These are phyloP conservation scores for Acromyrmex heyeri DNA, from an alignment of 1,140 invertebrate genomes.

Conservation along the genomic window DNA sequence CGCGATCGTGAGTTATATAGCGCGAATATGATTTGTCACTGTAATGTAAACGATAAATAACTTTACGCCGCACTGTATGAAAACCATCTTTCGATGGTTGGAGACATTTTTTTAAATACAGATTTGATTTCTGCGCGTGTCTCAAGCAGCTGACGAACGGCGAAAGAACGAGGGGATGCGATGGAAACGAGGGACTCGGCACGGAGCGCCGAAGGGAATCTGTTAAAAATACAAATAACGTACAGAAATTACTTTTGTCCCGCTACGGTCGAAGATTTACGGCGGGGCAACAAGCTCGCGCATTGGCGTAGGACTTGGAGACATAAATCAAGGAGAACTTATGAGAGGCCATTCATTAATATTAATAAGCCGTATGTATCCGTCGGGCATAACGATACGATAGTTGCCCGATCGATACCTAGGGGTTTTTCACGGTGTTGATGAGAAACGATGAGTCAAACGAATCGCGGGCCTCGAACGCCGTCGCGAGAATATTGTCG, in stretches of 20 bases:
- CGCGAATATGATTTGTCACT: slow-evolving; percentile 25
- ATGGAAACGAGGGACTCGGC: slow-evolving; percentile 64
- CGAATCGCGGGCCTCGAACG: slow-evolving; percentile 61
- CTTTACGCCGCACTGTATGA: background rate
- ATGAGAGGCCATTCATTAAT: slow-evolving; percentile 85
- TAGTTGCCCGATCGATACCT: slow-evolving; percentile 80
- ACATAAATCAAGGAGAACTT: slow-evolving; percentile 84
- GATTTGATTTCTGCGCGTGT: slow-evolving; percentile 61
- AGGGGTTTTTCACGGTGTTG: slow-evolving; percentile 67
- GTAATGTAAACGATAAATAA: slow-evolving; percentile 4
- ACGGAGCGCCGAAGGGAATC: slow-evolving; percentile 57
- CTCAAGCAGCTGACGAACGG: slow-evolving; percentile 16
- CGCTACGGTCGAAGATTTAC: slow-evolving; percentile 84
- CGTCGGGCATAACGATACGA: slow-evolving; percentile 84
- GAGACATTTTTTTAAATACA: slow-evolving; percentile 9
- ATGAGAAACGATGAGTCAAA: slow-evolving; percentile 72
- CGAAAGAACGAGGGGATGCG: slow-evolving; percentile 18
- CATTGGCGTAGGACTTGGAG: slow-evolving; percentile 82
- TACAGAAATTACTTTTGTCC: slow-evolving; percentile 86
- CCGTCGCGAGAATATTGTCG: slow-evolving; percentile 48
- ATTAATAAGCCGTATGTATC: slow-evolving; percentile 86
- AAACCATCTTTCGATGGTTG: background rate
- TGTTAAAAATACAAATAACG: slow-evolving; percentile 85
- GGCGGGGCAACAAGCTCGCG: slow-evolving; percentile 83
- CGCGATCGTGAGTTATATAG: slow-evolving; percentile 7